Evolutionary conservation across 2,113 vertebrate species (phyloP).

Genomic region (Xiphophorus maculatus): DNA sequence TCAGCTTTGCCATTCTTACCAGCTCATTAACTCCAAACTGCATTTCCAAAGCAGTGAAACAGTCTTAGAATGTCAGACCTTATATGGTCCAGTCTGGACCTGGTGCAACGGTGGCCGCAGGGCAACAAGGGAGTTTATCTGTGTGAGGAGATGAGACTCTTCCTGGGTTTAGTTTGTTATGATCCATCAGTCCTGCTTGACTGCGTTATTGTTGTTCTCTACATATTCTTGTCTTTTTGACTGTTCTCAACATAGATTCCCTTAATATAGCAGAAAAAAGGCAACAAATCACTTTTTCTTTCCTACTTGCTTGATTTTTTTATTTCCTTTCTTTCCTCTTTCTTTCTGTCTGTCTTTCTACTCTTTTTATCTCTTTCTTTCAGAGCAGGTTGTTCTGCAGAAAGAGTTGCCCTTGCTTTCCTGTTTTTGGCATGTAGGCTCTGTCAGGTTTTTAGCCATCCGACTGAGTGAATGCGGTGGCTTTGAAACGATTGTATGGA

Average conservation of each 20-base stretch:
- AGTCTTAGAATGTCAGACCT: conserved; percentile 17
- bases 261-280: neutral
- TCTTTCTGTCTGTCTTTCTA: neutral
- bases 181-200: conserved; percentile 3
- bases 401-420: neutral
- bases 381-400: neutral
- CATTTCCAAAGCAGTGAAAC: conserved; percentile 15
- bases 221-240: neutral
- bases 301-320: no score
- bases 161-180: conserved; percentile 10
- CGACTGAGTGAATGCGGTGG: conserved; percentile 18
- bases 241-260: neutral
- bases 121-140: conserved; percentile 9
- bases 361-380: neutral
- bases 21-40: conserved; percentile 56
- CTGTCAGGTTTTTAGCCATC: neutral
- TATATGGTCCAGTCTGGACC: conserved; percentile 37
- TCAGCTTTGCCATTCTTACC: conserved; percentile 27
- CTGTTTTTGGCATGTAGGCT: neutral
- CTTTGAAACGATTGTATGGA: conserved; percentile 60
- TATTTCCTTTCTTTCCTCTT: no score
- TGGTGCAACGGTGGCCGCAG: conserved; percentile 6
- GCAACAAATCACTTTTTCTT: neutral
- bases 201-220: neutral
- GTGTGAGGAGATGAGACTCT: conserved; percentile 11